These are phyloP conservation scores for Caprella mutica DNA, from an alignment of 2,888 invertebrate species.

Conservation along the genomic window DNA sequence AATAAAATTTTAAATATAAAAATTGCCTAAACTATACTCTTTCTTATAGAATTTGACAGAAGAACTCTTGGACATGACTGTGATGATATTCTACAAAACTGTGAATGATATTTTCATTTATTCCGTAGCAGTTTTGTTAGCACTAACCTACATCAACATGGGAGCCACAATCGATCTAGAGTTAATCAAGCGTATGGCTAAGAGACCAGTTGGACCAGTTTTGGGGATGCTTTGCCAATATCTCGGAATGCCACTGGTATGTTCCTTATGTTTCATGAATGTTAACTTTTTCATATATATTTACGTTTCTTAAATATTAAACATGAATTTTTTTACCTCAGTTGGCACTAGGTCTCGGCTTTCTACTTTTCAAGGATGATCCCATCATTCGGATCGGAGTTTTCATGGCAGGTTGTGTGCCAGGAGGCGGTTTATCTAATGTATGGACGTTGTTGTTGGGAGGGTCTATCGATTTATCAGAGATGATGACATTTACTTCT, in stretches of 20 bases:
- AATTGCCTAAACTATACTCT: no score
- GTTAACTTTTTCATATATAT: background rate
- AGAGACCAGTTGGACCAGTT: conserved; percentile 60
- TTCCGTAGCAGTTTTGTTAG: conserved; percentile 62
- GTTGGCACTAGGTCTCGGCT: no score
- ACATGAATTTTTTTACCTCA: no score
- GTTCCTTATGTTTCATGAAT: conserved; percentile 35
- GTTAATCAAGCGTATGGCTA: conserved; percentile 53
- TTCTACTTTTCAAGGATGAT: conserved; percentile 60
- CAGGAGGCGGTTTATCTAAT: conserved; percentile 92
- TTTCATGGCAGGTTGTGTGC: conserved; percentile 79
- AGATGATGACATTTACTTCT: conserved; percentile 87
- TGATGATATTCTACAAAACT: conserved; percentile 22
- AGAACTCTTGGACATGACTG: conserved; percentile 18
- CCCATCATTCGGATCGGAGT: conserved; percentile 66
- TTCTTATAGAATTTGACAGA: no score
- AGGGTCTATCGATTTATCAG: conserved; percentile 82
- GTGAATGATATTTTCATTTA: conserved; percentile 52
- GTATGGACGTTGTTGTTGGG: conserved; percentile 85
- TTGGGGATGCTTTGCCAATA: conserved; percentile 71
- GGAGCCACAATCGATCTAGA: conserved; percentile 74
- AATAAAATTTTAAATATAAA: no score
- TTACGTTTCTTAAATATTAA: no score
- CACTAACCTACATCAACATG: conserved; percentile 76
- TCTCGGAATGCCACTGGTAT: conserved; percentile 72